Base-by-base conservation (phyloP, 2,113 vertebrate genomes). In the Salvelinus fontinalis region DNA sequence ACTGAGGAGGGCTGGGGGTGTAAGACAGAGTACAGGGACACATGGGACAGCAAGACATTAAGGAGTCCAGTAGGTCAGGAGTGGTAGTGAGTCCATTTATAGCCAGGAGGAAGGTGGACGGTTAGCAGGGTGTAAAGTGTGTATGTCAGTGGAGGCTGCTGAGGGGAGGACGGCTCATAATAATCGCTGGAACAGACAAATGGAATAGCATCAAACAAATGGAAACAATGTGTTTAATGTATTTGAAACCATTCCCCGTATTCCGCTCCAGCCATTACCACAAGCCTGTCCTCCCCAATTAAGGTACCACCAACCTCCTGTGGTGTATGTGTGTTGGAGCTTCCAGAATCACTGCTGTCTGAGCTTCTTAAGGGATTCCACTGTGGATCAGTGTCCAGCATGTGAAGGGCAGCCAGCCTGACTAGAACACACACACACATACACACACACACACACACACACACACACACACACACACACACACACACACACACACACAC, bases 361-460 rank as follows among this genome's bases (percentile, higher is more conserved):
- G 66, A 86, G 76, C 75, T 49, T 79, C 83, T 88, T 88, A 90
- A 80, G n/a, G 75, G 85, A 84, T 88, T 85, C 70, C 16, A 24
- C 20, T n/a, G 44, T 67, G 67, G 67, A 70, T 84, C 77, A 84
- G 80, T 34, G 66, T 39, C 51, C 59, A 51, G 71, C 78, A 81
- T 67, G 71, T 86, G 84, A 81, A 70, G 67, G 27, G 20, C 77
- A 59, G 39, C 5, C n/a, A 73, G 49, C 57, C 59, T 73, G 59
- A 75, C 27, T 4, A 54, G 51, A 54, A 54, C 8, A 7, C 39
- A 34, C 3, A 29, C 18, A 12, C 24, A 22, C 13, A 60, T 71
- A 70, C 14, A 16, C 16, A 51, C 73, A 16, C 67, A 75, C 75
- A 73, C 75, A 44, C 24, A 64, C 59, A 71, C 29, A 31, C 29